Evolutionary conservation across 2,888 invertebrate genomes (phyloP), one percentile per base, ranked within the genome.

Genomic region (Marasmarcha lunaedactyla): DNA sequence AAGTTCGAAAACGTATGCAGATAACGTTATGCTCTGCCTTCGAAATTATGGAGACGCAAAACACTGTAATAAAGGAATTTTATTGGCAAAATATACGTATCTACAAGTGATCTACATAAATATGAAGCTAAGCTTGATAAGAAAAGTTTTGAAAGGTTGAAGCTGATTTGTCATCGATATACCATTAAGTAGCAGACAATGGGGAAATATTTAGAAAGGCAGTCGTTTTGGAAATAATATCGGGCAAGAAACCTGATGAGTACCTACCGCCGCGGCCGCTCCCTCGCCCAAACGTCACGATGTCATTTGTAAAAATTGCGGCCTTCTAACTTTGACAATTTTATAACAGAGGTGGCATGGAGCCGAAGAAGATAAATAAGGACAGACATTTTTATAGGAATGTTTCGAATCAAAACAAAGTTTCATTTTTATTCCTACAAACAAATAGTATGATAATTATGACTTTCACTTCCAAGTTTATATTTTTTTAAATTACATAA

Each of bases 281-380:
- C 78, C 78, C 78, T 65, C 65, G 73, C 70, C 73, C 78, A 79
- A 78, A 77, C 77, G 81, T 78, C 79, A 72, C 77, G 69, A 77
- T 77, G 81, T 81, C 81, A 83, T 83, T 83, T 83, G 81, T 81
- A 81, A 83, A 81, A 83, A 81, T 81, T 79, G 79, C 71, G 78
- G 76, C 76, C 68, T 74, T 63, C 64, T 59, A 77, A 79, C 68
- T 78, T 78, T 71, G 69, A 63, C 72, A 74, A 74, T 73, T 78
- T 77, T 55, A 46, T 54, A 60, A 77, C 67, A 72, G 42, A 35
- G 42, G 50, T 46, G 45, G 47, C 33, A 36, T 57, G 43, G 74
- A 76, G 69, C 46, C 44, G 51, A 43, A 35, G 9, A 1, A 25
- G 9, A 25, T 25, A 9, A 25, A 25, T 25, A 9, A 25, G 9